Conservation (phyloP, 2,113 vertebrate genomes). For the Hipposideros armiger region DNA sequence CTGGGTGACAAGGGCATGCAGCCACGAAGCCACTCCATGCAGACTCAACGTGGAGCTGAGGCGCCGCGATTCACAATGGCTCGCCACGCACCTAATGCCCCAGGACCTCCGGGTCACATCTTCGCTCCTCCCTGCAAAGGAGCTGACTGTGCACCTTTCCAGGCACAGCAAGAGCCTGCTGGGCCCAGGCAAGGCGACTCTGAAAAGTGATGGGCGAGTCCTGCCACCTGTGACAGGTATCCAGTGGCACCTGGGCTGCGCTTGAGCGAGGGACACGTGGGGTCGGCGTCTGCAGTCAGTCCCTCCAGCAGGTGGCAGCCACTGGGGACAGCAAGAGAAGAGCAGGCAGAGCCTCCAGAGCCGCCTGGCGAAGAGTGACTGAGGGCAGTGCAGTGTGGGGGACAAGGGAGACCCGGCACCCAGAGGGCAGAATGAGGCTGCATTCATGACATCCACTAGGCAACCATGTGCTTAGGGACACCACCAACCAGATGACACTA, state of each 20-base stretch:
- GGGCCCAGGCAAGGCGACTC: fast-evolving
- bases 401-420: not conserved
- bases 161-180: not conserved
- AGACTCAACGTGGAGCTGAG: fast-evolving
- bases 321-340: not conserved
- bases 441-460: not conserved
- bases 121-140: not conserved
- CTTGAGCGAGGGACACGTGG: fast-evolving
- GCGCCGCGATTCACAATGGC: not conserved
- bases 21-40: fast-evolving
- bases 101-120: fast-evolving
- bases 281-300: fast-evolving
- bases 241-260: not conserved
- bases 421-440: not conserved
- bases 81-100: fast-evolving
- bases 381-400: too few relatives aligned
- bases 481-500: not conserved
- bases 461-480: fast-evolving
- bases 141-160: not conserved
- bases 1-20: not conserved
- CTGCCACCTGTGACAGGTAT: not conserved
- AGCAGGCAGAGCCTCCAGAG: not conserved
- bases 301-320: fast-evolving
- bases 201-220: not conserved
- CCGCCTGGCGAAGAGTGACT: too few relatives aligned